A percentile compares a stretch with the other conserved stretches of the same genome.
phyloP scores from a whole-genome alignment of 2,797 vertebrate genomes.

The Diglossa cyanea region DNA sequence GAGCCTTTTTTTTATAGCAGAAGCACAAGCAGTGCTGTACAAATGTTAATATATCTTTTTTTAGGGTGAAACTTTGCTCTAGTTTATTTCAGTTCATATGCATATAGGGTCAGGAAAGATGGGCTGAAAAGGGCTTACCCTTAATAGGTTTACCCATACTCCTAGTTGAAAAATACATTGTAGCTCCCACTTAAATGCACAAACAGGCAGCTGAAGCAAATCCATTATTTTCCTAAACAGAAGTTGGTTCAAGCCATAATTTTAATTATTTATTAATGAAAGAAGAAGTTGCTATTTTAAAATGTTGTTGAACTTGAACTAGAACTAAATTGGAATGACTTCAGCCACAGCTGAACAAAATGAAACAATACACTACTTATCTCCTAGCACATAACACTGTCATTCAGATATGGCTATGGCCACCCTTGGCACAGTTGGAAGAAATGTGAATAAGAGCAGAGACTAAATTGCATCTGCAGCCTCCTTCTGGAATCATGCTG shows the following conservation, averaged over 20 bases:
- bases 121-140: not conserved
- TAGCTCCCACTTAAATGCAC: not conserved
- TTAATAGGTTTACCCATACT: not conserved
- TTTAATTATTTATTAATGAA: slow-evolving; percentile 4
- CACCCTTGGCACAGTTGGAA: slow-evolving; percentile 42
- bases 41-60: not conserved
- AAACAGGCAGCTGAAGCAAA: not conserved
- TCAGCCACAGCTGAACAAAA: slow-evolving; percentile 54
- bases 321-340: slow-evolving; percentile 29
- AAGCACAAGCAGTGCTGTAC: not conserved
- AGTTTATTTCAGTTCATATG: not conserved
- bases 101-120: not conserved
- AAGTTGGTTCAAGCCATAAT: not conserved
- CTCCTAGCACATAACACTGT: slow-evolving; percentile 7
- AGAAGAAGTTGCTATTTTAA: slow-evolving; percentile 16
- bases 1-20: not conserved
- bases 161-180: not conserved
- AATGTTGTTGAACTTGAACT: slow-evolving; percentile 16
- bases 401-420: slow-evolving; percentile 29
- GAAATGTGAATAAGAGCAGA: slow-evolving; percentile 2
- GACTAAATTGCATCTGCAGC: not conserved
- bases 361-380: slow-evolving; percentile 45
- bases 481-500: not conserved
- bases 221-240: not conserved
- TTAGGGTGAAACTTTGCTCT: not conserved